phyloP scores from a whole-genome alignment of 1,140 invertebrate species.

The Frieseomelitta varia region DNA sequence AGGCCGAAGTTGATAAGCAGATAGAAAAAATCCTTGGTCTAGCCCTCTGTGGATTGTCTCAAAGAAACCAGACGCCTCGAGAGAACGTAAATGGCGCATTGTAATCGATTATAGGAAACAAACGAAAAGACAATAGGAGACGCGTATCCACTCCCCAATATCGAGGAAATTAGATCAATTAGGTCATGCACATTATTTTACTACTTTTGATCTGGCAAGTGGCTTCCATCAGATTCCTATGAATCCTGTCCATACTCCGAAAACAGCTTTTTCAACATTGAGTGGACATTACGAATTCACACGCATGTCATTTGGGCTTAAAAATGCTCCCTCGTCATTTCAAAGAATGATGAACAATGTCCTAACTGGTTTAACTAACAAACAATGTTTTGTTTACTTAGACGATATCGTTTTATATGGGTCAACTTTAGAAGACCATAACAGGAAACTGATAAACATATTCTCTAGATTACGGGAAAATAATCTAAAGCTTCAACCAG shows the following conservation, averaged over 20 bases:
- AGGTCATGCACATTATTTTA: constrained; percentile 20
- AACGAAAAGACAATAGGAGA: not conserved
- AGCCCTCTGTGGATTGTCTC: too few species aligned
- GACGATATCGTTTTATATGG: not conserved
- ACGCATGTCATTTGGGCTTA: not conserved
- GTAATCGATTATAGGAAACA: too few species aligned
- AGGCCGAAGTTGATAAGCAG: not conserved
- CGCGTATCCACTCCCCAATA: not conserved
- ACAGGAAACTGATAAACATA: not conserved
- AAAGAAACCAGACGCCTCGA: too few species aligned
- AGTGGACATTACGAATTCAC: not conserved
- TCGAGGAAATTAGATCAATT: constrained; percentile 31
- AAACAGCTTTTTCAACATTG: not conserved
- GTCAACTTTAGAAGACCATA: not conserved
- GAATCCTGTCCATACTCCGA: constrained; percentile 3
- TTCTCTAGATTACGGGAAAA: constrained; percentile 1
- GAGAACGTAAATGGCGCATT: too few species aligned
- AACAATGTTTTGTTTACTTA: not conserved
- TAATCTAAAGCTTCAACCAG: constrained; percentile 4
- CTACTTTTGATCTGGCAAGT: constrained; percentile 9
- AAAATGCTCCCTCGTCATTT: too few species aligned
- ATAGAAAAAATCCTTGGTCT: too few species aligned
- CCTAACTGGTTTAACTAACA: not conserved
- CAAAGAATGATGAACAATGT: too few species aligned
- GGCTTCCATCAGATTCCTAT: constrained; percentile 29